Evolutionary conservation across 1,140 invertebrate genomes (phyloP).

Genomic region (Xylocopa sonorina): DNA sequence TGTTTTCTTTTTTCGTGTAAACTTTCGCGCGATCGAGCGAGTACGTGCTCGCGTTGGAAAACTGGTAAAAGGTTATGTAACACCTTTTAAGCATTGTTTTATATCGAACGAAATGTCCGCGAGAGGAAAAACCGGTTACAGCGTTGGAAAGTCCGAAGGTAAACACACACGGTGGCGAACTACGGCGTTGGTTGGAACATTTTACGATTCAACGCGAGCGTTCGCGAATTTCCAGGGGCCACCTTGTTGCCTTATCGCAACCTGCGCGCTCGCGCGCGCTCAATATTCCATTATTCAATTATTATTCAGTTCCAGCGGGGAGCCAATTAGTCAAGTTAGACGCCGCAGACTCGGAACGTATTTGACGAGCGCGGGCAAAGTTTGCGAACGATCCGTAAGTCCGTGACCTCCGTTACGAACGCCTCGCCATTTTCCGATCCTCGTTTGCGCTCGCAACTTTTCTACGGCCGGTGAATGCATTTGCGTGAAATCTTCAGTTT

Average conservation of each 20-base stretch:
- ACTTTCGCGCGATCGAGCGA: no score
- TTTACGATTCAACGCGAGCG: not conserved
- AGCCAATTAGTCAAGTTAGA: conserved; percentile 68
- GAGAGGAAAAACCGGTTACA: not conserved
- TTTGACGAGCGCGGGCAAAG: conserved; percentile 47
- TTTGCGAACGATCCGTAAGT: conserved; percentile 48
- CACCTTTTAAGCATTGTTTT: no score
- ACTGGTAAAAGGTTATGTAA: no score
- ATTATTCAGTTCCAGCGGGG: conserved; percentile 64
- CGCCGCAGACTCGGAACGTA: conserved; percentile 45
- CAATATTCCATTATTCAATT: conserved; percentile 63
- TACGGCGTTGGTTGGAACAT: not conserved
- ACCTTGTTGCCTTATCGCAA: conserved; percentile 44
- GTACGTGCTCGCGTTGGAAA: no score
- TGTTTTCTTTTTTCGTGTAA: no score
- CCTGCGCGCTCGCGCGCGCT: conserved; percentile 15
- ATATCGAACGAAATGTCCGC: no score
- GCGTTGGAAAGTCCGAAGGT: not conserved
- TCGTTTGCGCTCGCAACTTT: conserved; percentile 8
- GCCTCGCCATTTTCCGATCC: conserved; percentile 27
- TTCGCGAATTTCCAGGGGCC: conserved; percentile 44
- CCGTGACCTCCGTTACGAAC: conserved; percentile 6
- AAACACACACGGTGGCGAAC: not conserved
- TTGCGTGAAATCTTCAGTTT: no score
- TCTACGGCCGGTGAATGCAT: no score